These are phyloP conservation scores for Seriola rivoliana DNA, from an alignment of 2,113 vertebrate species.

Conservation along the genomic window DNA sequence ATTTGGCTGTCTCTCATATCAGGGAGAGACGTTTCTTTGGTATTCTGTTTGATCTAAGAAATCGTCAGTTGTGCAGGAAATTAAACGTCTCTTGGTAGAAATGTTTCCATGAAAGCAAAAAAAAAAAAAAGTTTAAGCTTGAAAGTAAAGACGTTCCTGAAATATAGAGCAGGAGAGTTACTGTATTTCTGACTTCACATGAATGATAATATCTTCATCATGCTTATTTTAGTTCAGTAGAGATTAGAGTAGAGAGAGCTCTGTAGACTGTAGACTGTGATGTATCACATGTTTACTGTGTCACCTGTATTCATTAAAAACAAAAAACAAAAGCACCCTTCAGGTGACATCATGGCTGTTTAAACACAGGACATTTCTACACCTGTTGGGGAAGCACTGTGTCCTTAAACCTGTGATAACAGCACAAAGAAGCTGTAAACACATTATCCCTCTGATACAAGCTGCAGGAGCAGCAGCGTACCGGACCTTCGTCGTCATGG, in stretches of 20 bases:
- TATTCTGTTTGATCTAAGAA: conserved; percentile 58
- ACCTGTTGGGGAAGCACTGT: too few relatives aligned
- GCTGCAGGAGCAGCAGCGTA: too few relatives aligned
- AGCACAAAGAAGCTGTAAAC: too few relatives aligned
- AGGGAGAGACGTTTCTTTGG: conserved; percentile 15
- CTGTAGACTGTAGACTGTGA: too few relatives aligned
- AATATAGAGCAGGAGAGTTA: not conserved
- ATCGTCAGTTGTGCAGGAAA: conserved; percentile 38
- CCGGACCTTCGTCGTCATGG: too few relatives aligned
- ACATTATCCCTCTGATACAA: too few relatives aligned
- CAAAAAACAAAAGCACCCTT: too few relatives aligned
- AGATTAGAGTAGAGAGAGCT: not conserved
- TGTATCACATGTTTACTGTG: too few relatives aligned
- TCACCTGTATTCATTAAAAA: too few relatives aligned
- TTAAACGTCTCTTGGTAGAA: conserved; percentile 44
- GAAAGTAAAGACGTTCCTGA: not conserved
- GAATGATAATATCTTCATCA: not conserved
- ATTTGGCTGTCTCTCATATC: conserved; percentile 16
- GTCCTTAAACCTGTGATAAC: too few relatives aligned
- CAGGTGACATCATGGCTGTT: too few relatives aligned
- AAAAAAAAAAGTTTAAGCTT: not conserved
- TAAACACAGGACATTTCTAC: too few relatives aligned
- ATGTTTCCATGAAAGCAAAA: conserved; percentile 25
- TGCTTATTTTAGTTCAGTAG: not conserved
- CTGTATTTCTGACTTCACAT: not conserved